Evolutionary conservation across 2,113 vertebrate genomes (phyloP), one percentile per base, ranked within the genome.

Genomic region (Corythaixoides concolor): DNA sequence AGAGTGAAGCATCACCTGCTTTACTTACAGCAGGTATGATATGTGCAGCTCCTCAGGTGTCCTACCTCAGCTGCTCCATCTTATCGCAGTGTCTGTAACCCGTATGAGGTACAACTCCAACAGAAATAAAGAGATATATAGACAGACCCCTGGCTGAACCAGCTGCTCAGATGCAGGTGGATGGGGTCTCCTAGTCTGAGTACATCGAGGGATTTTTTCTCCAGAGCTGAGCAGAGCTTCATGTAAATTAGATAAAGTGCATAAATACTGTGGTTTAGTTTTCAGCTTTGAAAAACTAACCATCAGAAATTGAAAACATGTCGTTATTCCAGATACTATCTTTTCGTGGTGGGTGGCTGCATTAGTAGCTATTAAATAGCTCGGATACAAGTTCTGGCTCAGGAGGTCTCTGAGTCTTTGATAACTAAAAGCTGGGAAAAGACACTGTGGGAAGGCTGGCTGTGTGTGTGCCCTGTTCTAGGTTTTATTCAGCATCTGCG

Each of bases 31-130:
- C 20, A 74, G 27, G 27, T 58, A 4, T 3, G 24, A 15, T 17
- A 13, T 6, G 9, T 37, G 35, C 32, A 55, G 72, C 76, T n/a
- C 49, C 24, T 62, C 32, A 11, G 35, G 35, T 77, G 24, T 77
- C n/a, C 70, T 50, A 3, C 37, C 41, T 30, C 47, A 35, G 43
- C 75, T 11, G 7, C 45, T 77, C 39, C 43, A 8, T 58, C 49
- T 49, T 35, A 23, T 4, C 69, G 75, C 23, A 15, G 28, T 14
- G 47, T 20, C 58, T 37, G 21, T 63, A 41, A 27, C 45, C 28
- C 47, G 0, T 9, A 0, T 4, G 47, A 81, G 37, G 24, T 37
- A 24, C 20, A 35, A 12, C 33, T 55, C 6, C 33, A 47, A 56
- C 14, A 56, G 52, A 86, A 62, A 32, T 28, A 9, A 82, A 79